These are phyloP conservation scores for Chirona hameri DNA, from an alignment of 2,888 invertebrate species.

Conservation along the genomic window DNA sequence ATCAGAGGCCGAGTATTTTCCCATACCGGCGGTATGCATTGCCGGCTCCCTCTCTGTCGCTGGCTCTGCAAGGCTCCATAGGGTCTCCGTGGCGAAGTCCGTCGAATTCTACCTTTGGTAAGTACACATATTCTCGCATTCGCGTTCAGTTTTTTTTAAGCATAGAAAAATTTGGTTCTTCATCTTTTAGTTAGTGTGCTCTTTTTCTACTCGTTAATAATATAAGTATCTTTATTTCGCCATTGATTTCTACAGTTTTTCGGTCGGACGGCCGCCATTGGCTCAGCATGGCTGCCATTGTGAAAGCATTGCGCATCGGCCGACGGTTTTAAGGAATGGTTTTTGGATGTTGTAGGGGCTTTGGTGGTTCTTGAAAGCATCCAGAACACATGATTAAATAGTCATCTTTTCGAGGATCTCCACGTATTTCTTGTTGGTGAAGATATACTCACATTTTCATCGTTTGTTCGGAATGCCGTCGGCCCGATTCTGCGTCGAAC, in stretches of 20 bases:
- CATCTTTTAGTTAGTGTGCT: background rate
- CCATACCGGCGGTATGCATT: background rate
- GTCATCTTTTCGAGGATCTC: background rate
- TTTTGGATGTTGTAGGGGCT: background rate
- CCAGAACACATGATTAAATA: background rate
- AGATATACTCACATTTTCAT: background rate
- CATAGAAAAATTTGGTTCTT: background rate
- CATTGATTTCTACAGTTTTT: background rate
- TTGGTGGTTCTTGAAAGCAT: background rate
- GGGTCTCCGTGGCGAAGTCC: background rate
- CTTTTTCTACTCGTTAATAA: background rate
- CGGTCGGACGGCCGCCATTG: background rate
- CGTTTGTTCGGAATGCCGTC: background rate
- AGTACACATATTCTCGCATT: background rate
- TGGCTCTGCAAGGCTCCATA: background rate
- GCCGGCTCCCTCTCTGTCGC: background rate
- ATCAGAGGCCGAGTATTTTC: background rate
- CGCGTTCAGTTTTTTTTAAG: background rate
- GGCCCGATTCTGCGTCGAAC: background rate
- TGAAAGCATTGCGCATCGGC: background rate
- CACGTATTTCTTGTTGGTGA: background rate
- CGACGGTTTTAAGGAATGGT: background rate
- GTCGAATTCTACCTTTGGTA: background rate
- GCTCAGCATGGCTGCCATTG: background rate
- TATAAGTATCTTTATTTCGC: background rate